Evolutionary conservation across 2,888 invertebrate species (phyloP), one percentile per base, ranked within the genome.

Genomic region (Myopa testacea): DNA sequence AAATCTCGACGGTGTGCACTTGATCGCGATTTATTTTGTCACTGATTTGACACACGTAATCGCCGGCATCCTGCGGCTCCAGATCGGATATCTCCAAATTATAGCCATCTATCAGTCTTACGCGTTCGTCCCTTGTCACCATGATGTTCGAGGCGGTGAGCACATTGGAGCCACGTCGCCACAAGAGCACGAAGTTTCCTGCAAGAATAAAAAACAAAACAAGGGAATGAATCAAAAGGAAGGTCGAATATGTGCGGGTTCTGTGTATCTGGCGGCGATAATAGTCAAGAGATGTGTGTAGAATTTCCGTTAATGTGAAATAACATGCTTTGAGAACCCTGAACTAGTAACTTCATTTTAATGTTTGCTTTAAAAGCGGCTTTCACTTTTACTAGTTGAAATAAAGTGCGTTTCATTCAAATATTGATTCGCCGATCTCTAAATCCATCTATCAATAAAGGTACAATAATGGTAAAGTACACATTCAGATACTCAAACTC

Each of bases 31-130:
- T 92, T 80, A 92, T 92, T 69, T 92, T 91, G 88, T 93, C 93
- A 71, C 93, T 93, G 81, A 94, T 92, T 90, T 94, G 94, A 87
- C 94, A 94, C 19, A 94, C 93, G 90, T 94, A 94, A 90, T 94
- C 93, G 5, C 93, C 93, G 78, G 89, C 89, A 86, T 89, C 94
- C 90, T 93, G 93, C 1, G 93, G 93, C 76, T 93, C 92, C 50
- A 94, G 92, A 84, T 93, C 92, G 63, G 92, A 92, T 85, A 94
- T 93, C 88, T 94, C 93, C 82, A 94, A 90, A 86, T 93, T 93
- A 87, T 93, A 93, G 6, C 93, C 93, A 84, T 93, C 93, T 75
- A 93, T 93, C 81, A 94, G 91, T 37, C 93, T 90, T 89, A 94
- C 92, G 83, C 94, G 87, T 82, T 92, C 92, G 86, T 94, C 94